Evolutionary conservation across 2,888 invertebrate genomes (phyloP).

Genomic region (Mellilla xanthometata): DNA sequence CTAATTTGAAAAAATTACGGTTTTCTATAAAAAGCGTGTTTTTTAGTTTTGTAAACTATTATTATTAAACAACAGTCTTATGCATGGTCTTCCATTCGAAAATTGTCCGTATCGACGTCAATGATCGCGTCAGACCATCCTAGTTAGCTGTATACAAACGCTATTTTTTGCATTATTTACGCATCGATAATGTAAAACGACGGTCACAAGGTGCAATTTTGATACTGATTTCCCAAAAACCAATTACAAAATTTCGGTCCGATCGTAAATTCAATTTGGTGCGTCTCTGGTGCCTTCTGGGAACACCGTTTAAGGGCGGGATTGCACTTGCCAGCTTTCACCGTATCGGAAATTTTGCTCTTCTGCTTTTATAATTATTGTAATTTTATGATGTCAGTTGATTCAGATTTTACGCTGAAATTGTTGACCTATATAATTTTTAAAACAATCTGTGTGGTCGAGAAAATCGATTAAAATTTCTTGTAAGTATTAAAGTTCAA

Average conservation of each 20-base stretch:
- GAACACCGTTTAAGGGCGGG: constrained; percentile 30
- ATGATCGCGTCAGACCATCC: too few species aligned
- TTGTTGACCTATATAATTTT: too few species aligned
- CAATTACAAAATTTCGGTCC: constrained; percentile 40
- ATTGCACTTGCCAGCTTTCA: constrained; percentile 24
- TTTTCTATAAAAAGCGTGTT: too few species aligned
- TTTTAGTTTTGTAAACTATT: too few species aligned
- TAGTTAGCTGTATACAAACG: too few species aligned
- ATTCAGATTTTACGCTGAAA: neutral
- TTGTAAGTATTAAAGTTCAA: too few species aligned
- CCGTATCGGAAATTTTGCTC: neutral
- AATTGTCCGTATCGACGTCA: constrained; percentile 24
- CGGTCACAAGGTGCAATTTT: constrained; percentile 25
- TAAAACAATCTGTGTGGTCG: too few species aligned
- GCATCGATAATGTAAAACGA: constrained; percentile 31
- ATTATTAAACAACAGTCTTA: too few species aligned
- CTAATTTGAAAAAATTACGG: too few species aligned
- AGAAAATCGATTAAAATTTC: too few species aligned
- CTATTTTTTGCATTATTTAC: constrained; percentile 22
- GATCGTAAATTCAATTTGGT: constrained; percentile 46
- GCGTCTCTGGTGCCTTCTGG: constrained; percentile 39
- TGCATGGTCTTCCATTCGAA: neutral
- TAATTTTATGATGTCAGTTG: constrained; percentile 9
- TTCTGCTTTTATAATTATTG: constrained; percentile 11
- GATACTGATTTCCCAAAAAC: constrained; percentile 39